phyloP scores from a whole-genome alignment of 2,113 vertebrate species.

The Tamias sibiricus region DNA sequence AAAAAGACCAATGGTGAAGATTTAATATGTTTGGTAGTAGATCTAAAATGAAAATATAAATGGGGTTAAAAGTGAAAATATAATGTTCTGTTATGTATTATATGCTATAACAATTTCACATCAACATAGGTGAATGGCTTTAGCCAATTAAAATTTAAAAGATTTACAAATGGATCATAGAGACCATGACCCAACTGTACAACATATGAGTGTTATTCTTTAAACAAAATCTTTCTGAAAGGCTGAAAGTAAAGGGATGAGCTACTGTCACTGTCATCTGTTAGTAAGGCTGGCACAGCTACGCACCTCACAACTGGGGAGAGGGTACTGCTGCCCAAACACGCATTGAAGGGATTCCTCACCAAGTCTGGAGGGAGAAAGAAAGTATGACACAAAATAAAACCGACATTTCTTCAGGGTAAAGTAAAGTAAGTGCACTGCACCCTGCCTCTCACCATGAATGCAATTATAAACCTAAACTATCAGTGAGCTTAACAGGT shows the following conservation, averaged over 20 bases:
- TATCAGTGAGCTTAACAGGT: background rate
- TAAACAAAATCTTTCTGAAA: background rate
- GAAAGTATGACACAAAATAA: background rate
- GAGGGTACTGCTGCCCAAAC: fast-evolving
- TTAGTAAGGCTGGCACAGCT: background rate
- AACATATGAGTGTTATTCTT: background rate
- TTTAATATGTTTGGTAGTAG: background rate
- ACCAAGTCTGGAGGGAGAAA: background rate
- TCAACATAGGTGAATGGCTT: background rate
- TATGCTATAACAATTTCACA: background rate
- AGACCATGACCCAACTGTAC: background rate
- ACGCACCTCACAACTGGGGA: fast-evolving
- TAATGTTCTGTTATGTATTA: background rate
- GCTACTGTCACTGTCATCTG: background rate
- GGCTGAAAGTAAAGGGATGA: background rate
- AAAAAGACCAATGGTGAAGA: background rate
- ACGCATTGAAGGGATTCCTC: background rate
- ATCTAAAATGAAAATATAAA: background rate
- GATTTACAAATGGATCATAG: background rate
- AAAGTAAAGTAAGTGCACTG: background rate
- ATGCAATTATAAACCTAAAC: background rate
- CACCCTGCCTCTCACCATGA: background rate
- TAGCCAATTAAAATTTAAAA: background rate
- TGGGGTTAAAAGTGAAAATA: background rate
- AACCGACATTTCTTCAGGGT: background rate